These are phyloP conservation scores for Listronotus bonariensis DNA, from an alignment of 1,140 invertebrate genomes.

Conservation along the genomic window DNA sequence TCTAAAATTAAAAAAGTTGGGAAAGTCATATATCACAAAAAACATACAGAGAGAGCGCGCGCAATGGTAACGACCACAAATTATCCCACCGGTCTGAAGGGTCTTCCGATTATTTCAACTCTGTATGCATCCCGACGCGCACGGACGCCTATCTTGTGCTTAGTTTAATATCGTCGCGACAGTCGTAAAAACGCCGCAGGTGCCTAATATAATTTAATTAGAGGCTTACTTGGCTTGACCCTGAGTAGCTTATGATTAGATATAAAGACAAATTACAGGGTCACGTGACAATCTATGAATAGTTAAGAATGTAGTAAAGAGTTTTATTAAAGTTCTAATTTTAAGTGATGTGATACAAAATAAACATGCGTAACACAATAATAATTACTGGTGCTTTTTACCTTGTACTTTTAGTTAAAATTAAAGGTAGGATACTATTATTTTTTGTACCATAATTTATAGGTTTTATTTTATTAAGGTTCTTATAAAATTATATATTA, in stretches of 20 bases:
- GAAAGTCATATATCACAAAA: constrained; percentile 32
- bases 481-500: too few relatives aligned
- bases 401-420: too few relatives aligned
- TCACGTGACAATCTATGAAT: too few relatives aligned
- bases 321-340: too few relatives aligned
- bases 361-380: too few relatives aligned
- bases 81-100: constrained; percentile 27
- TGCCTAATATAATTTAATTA: constrained; percentile 3
- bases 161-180: constrained; percentile 26
- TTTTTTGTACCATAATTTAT: too few relatives aligned
- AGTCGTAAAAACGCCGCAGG: not conserved
- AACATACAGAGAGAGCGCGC: constrained; percentile 28
- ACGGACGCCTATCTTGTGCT: constrained; percentile 28
- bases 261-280: too few relatives aligned
- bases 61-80: constrained; percentile 30
- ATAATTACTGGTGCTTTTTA: too few relatives aligned
- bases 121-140: constrained; percentile 36
- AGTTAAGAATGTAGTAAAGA: too few relatives aligned
- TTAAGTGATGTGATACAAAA: too few relatives aligned
- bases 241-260: not conserved
- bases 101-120: constrained; percentile 32
- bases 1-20: constrained; percentile 39
- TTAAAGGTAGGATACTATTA: too few relatives aligned
- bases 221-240: not conserved
- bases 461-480: too few relatives aligned